Base-by-base conservation (phyloP, 2,888 invertebrate species). In the Ommatoiulus sabulosus region DNA sequence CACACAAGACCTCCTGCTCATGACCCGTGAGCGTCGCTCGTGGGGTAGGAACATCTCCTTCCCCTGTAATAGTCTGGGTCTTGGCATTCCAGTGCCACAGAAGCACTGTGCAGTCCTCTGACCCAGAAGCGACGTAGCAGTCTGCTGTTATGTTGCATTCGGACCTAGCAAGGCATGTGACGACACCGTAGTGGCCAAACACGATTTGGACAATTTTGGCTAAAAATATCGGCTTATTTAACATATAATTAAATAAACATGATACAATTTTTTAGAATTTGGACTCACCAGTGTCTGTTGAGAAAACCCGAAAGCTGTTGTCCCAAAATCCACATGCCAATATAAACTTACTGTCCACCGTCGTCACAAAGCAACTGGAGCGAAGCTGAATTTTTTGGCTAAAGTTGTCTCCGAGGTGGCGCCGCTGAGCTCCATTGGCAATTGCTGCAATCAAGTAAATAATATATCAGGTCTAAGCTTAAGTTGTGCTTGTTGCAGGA, bases 281-380 rank as follows among this genome's bases (percentile, higher is more conserved):
- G 72, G 20, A 87, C 90, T 91, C 92, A 97, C 98, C 98, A 89
- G 97, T 97, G 92, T 99, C 99, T 0, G 99, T 97, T 86, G 97
- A 97, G 93, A 99, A 99, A 24, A 99, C 98, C 8, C 99, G 94
- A 94, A 99, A 99, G 93, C 98, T 98, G 93, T 99, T 99, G 93
- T 99, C 99, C 97, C 99, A 99, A 94, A 99, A 99, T 88, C 99
- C 99, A 92, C 98, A 98, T 0, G 99, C 98, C 90, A 99, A 97
- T 90, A 99, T 95, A 93, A 98, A 98, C 90, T 97, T 91, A 92
- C 98, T 98, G 93, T 99, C 99, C 1, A 99, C 98, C 0, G 99
- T 99, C 44, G 98, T 98, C 46, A 99, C 97, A 94, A 99, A 99
- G 93, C 98, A 98, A 93, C 97, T 97, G 91, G 97, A 96, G 90